Conservation (phyloP, 2,113 vertebrate genomes). For the Corythornis madagascariensis region DNA sequence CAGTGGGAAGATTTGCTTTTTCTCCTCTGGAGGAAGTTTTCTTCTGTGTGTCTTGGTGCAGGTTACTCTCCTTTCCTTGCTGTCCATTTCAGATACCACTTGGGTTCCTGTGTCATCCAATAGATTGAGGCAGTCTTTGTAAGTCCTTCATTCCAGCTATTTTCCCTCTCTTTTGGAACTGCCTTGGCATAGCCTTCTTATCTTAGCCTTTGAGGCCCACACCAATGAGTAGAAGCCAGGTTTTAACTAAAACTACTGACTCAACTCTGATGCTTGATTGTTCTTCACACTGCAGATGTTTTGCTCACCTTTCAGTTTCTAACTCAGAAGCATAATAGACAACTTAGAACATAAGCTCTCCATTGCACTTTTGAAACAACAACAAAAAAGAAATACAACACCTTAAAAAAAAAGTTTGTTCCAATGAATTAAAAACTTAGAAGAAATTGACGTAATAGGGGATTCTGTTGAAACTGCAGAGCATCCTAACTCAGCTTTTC, state of each 20-base stretch:
- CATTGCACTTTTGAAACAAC: not conserved
- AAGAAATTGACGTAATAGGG: not conserved
- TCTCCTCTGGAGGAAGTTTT: not conserved
- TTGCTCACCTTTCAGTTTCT: not conserved
- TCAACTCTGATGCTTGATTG: not conserved
- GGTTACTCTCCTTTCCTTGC: not conserved
- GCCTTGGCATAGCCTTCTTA: not conserved
- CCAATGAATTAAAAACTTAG: not conserved
- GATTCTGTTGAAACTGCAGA: slow-evolving; percentile 19
- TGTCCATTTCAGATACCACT: not conserved
- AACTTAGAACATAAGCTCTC: not conserved
- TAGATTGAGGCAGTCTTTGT: not conserved
- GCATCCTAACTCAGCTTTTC: slow-evolving; percentile 25
- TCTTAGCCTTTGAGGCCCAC: not conserved
- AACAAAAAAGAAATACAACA: not conserved
- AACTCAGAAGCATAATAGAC: not conserved
- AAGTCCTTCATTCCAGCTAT: not conserved
- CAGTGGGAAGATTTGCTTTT: not conserved
- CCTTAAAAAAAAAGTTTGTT: not conserved
- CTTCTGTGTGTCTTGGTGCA: not conserved
- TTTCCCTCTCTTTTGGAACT: not conserved
- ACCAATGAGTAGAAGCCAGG: not conserved
- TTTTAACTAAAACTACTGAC: not conserved
- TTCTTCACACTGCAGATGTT: not conserved
- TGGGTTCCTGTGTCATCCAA: not conserved